Conservation (phyloP, 2,888 invertebrate species). For the Helicoverpa assulta region DNA sequence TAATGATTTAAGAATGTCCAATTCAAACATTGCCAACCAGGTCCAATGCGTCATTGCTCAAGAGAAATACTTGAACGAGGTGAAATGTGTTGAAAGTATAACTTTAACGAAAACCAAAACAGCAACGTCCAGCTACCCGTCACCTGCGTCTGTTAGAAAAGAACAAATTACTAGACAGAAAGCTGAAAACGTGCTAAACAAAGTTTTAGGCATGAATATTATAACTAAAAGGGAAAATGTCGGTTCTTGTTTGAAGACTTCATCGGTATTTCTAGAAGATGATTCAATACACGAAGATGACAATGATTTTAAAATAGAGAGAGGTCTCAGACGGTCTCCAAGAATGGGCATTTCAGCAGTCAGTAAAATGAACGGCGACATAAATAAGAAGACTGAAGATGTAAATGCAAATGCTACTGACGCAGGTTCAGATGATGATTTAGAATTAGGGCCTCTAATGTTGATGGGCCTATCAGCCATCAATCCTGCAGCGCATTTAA, state of each 20-base stretch:
- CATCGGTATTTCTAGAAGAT: conserved; percentile 86
- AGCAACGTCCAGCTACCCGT: conserved; percentile 75
- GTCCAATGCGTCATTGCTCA: conserved; percentile 89
- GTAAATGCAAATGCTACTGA: conserved; percentile 80
- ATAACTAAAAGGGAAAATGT: conserved; percentile 84
- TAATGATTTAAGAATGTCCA: conserved; percentile 87
- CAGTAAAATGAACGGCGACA: conserved; percentile 88
- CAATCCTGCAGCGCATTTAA: conserved; percentile 91
- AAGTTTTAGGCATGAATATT: conserved; percentile 87
- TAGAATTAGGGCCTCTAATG: conserved; percentile 91
- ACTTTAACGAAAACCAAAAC: conserved; percentile 83
- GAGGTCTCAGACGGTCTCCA: conserved; percentile 84
- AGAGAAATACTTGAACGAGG: conserved; percentile 88
- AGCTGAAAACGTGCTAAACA: conserved; percentile 86
- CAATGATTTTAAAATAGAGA: conserved; percentile 82
- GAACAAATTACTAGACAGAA: conserved; percentile 86
- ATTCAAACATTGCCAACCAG: conserved; percentile 86
- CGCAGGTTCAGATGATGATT: conserved; percentile 89
- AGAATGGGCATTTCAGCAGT: conserved; percentile 87
- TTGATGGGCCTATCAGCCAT: conserved; percentile 92
- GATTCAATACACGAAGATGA: conserved; percentile 85
- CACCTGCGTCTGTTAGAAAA: conserved; percentile 82
- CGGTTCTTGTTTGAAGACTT: conserved; percentile 84
- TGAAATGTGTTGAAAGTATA: conserved; percentile 87
- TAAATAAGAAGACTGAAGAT: conserved; percentile 85